A percentile compares a stretch with the other conserved stretches of the same genome.
Conservation (phyloP, 2,888 invertebrate genomes). For the Amblyteles armatorius region DNA sequence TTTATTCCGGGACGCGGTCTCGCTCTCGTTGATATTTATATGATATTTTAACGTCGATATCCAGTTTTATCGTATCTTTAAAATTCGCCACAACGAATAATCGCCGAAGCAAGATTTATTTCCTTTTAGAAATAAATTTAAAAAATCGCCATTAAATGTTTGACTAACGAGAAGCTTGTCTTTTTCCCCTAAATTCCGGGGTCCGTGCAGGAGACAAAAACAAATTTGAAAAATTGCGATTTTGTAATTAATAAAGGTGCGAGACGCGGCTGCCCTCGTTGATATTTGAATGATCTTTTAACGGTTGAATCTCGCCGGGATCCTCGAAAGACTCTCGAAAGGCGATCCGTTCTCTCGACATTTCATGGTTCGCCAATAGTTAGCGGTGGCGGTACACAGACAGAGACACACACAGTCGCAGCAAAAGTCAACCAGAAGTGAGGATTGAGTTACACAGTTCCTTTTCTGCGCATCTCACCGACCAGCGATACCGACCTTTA, state of each 20-base stretch:
- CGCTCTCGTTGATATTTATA: slow-evolving; percentile 64
- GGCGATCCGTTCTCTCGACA: slow-evolving; percentile 69
- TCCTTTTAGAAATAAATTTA: too few species aligned
- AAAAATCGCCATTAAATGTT: neutral
- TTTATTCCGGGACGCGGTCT: neutral
- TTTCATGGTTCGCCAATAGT: slow-evolving; percentile 62
- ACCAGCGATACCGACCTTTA: slow-evolving; percentile 53
- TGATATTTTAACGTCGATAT: slow-evolving; percentile 59
- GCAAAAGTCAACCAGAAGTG: slow-evolving; percentile 62
- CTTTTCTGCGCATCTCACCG: slow-evolving; percentile 55
- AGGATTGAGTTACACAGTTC: slow-evolving; percentile 40
- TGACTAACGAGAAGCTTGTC: neutral
- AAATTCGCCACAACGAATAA: neutral
- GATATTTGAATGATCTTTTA: slow-evolving; percentile 70
- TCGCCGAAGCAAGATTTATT: neutral
- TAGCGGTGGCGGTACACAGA: slow-evolving; percentile 19
- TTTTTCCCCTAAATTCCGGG: neutral
- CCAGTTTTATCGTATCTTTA: neutral
- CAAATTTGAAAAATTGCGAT: neutral
- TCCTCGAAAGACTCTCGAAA: slow-evolving; percentile 67
- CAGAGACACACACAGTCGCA: slow-evolving; percentile 2
- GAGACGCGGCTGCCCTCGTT: slow-evolving; percentile 43
- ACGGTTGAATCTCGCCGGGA: slow-evolving; percentile 52
- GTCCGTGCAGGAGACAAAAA: neutral
- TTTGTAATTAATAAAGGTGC: slow-evolving; percentile 24